Evolutionary conservation across 2,113 vertebrate genomes (phyloP), one percentile per base, ranked within the genome.

Genomic region (Tachycineta bicolor): DNA sequence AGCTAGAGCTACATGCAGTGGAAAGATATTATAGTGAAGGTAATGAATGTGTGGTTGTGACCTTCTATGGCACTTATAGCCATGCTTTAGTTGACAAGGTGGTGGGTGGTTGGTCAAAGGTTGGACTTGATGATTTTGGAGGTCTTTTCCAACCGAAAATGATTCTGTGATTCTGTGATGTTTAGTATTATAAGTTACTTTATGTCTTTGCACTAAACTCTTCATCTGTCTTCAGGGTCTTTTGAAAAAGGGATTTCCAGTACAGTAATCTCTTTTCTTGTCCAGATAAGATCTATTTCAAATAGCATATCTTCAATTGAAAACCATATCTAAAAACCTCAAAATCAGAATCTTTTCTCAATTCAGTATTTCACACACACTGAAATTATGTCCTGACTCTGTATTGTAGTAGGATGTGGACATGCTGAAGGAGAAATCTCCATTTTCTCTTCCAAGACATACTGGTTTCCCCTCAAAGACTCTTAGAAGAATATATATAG

Each of bases 311-410:
- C 26, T 52, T 64, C 34, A 55, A 1, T 0, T 47, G 18, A 73
- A 73, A 39, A 74, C 25, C 17, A 5, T 17, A 58, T 37, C 20
- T 60, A 34, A 80, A 34, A 55, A 28, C 5, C 1, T 12, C 6
- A 47, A 21, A 37, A 8, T 53, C 7, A 53, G 46, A 71, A 90
- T 44, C 6, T 7, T 83, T 70, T 71, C 39, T 37, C 37, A 20
- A 46, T 62, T 84, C 21, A 26, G 0, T 60, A 34, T 50, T 65
- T 25, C 18, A 4, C 19, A 33, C 4, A 29, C 3, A 18, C 2
- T 47, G 34, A 77, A 76, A 73, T 69, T 33, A 23, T 39, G 12
- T 43, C n/a, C 24, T 41, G 44, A 44, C 16, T 68, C 29, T 39
- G 10, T 33, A n/a, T 4, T 83, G 14, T 21, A 34, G 23, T 10